A percentile compares a stretch with the other conserved stretches of the same genome.
phyloP scores from a whole-genome alignment of 1,140 invertebrate genomes.

The Hyles vespertilio region DNA sequence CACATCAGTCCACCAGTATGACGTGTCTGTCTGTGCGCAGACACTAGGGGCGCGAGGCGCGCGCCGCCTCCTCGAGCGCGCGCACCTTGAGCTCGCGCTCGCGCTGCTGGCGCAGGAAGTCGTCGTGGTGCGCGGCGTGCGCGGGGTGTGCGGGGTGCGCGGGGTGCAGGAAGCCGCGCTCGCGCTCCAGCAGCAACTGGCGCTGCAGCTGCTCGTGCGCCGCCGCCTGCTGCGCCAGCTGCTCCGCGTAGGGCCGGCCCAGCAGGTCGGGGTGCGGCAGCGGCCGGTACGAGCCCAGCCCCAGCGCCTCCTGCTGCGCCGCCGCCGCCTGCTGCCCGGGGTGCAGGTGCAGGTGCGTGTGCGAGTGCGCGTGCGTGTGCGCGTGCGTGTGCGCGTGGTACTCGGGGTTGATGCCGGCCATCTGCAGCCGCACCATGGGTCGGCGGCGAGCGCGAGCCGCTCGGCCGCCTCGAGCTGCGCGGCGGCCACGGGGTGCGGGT shows the following conservation, averaged over 20 bases:
- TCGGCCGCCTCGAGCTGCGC: slow-evolving; percentile 77
- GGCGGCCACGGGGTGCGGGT: slow-evolving; percentile 76
- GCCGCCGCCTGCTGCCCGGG: slow-evolving; percentile 86
- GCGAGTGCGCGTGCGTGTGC: slow-evolving; percentile 88
- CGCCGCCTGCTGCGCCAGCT: slow-evolving; percentile 86
- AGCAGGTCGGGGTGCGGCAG: slow-evolving; percentile 85
- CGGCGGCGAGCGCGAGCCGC: slow-evolving; percentile 65
- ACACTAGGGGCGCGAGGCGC: slow-evolving; percentile 82
- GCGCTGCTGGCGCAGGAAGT: slow-evolving; percentile 86
- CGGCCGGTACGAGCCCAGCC: slow-evolving; percentile 72
- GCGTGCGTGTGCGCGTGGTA: slow-evolving; percentile 90
- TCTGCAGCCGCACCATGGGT: slow-evolving; percentile 85
- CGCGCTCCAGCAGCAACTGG: slow-evolving; percentile 89
- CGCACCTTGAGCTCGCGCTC: slow-evolving; percentile 90
- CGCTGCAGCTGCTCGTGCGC: slow-evolving; percentile 91
- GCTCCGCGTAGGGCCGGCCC: slow-evolving; percentile 87
- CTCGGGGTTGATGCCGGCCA: slow-evolving; percentile 89
- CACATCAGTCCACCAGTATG: slow-evolving; percentile 41
- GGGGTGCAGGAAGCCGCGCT: slow-evolving; percentile 78
- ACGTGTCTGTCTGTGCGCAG: slow-evolving; percentile 75
- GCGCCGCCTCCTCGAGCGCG: slow-evolving; percentile 88
- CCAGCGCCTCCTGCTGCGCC: slow-evolving; percentile 79
- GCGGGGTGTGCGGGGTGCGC: slow-evolving; percentile 85
- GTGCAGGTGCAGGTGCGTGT: slow-evolving; percentile 93
- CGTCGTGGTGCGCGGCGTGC: slow-evolving; percentile 87